These are phyloP conservation scores for Aphodius granarius DNA, from an alignment of 2,888 invertebrate species.

Conservation along the genomic window DNA sequence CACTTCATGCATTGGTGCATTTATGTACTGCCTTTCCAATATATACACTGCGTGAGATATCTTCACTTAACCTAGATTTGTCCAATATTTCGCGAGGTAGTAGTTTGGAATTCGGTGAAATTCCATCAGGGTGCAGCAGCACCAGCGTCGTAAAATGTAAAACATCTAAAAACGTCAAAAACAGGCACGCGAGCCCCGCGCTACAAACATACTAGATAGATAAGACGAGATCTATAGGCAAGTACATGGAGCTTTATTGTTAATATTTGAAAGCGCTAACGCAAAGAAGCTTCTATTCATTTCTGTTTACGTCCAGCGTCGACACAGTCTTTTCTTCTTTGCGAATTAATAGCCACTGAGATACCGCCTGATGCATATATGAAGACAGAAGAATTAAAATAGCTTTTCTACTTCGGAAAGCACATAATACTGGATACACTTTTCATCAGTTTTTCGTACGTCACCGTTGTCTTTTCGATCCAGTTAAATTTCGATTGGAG, in stretches of 20 bases:
- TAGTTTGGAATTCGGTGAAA: conserved; percentile 1
- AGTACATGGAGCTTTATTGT: conserved; percentile 1
- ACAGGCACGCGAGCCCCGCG: neutral
- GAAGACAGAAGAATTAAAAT: neutral
- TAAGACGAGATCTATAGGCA: neutral
- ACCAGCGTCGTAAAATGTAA: conserved; percentile 7
- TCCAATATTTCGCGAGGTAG: conserved; percentile 8
- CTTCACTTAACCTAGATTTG: conserved; percentile 13
- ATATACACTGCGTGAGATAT: neutral
- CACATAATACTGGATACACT: too few relatives aligned
- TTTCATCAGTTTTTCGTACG: too few relatives aligned
- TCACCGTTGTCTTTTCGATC: too few relatives aligned
- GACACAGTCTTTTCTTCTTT: neutral
- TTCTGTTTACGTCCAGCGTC: neutral
- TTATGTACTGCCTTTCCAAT: neutral
- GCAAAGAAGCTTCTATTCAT: neutral
- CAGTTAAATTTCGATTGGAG: too few relatives aligned
- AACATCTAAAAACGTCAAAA: conserved; percentile 8
- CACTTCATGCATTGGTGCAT: neutral
- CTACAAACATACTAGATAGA: neutral
- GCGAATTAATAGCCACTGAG: neutral
- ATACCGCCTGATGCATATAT: neutral
- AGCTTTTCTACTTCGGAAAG: neutral
- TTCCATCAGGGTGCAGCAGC: neutral
- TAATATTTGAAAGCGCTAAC: conserved; percentile 8